These are phyloP conservation scores for Araneus ventricosus DNA, from an alignment of 1,140 invertebrate species.

Conservation along the genomic window DNA sequence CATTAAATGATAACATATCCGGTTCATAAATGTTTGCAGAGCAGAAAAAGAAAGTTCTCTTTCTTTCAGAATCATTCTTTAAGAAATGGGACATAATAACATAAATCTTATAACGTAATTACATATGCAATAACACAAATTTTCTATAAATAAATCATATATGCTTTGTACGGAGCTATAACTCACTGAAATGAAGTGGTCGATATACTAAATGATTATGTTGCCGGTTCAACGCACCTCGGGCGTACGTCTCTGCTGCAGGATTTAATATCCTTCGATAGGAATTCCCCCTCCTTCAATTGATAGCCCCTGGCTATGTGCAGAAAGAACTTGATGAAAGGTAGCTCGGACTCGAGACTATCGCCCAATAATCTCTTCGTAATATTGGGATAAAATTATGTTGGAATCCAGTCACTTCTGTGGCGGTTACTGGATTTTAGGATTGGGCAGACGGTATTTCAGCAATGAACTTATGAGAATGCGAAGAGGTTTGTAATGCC, in stretches of 20 bases:
- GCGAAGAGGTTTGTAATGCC: no score
- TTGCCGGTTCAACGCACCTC: background rate
- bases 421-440: background rate
- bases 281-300: slow-evolving; percentile 14
- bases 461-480: background rate
- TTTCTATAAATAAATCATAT: background rate
- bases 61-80: no score
- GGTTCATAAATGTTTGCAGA: no score
- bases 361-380: background rate
- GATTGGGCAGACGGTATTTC: background rate
- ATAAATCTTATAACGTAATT: no score
- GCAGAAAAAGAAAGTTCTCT: no score
- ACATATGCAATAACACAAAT: no score
- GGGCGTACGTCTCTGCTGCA: background rate
- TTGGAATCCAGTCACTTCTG: background rate
- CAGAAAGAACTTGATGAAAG: slow-evolving; percentile 17
- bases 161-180: background rate
- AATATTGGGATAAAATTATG: background rate
- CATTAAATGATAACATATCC: no score
- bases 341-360: background rate
- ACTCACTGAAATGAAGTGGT: background rate
- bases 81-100: no score
- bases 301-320: background rate
- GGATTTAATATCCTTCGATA: slow-evolving; percentile 3
- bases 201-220: background rate